Evolutionary conservation across 2,797 vertebrate genomes (phyloP).

Genomic region (Lophotriccus pileatus): DNA sequence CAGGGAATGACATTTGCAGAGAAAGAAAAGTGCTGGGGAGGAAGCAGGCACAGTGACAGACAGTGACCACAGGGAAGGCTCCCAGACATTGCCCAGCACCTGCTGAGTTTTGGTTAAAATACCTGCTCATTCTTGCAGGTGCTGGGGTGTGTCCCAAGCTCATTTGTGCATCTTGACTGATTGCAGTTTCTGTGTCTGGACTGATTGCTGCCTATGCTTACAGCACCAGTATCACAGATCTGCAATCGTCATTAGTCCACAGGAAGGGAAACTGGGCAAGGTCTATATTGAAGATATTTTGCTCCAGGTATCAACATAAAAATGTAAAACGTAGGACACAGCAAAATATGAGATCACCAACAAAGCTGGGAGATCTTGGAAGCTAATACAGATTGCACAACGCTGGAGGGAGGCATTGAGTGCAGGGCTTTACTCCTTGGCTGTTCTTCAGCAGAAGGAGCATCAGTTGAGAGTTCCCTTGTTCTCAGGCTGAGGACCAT

Average conservation of each 20-base stretch:
- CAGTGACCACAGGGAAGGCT: not conserved
- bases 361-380: not conserved
- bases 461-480: not conserved
- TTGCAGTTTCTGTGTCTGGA: not conserved
- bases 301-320: not conserved
- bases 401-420: not conserved
- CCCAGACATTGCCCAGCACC: accelerated
- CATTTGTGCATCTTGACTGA: not conserved
- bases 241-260: not conserved
- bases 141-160: accelerated
- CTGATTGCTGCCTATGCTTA: not conserved
- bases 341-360: not conserved
- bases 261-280: not conserved
- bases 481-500: not conserved
- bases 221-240: not conserved
- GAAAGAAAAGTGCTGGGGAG: not conserved
- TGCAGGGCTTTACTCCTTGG: not conserved
- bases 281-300: not conserved
- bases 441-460: not conserved
- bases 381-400: not conserved
- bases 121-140: accelerated
- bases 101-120: not conserved
- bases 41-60: not conserved
- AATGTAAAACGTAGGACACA: not conserved
- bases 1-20: not conserved